Base-by-base conservation (phyloP, 1,140 invertebrate species). In the Carposina sasakii region DNA sequence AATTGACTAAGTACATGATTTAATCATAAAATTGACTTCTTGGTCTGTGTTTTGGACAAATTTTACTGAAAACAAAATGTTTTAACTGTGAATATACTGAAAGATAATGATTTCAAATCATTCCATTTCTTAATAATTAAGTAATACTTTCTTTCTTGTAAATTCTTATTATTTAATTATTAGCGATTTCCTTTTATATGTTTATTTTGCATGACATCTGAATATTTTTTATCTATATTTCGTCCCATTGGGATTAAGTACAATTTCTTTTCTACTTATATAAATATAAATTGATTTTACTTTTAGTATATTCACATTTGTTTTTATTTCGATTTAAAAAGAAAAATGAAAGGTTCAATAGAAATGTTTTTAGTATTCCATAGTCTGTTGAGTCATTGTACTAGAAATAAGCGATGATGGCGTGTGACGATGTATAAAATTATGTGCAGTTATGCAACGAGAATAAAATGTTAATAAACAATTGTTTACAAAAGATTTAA, bases 381-480 rank as follows among this genome's bases (percentile, higher is more conserved):
- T 75, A 76, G 52, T n/a, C n/a, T n/a, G n/a, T n/a, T n/a, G n/a
- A n/a, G n/a, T n/a, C n/a, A n/a, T n/a, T n/a, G n/a, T n/a, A n/a
- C n/a, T n/a, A n/a, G n/a, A n/a, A n/a, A n/a, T n/a, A n/a, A n/a
- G n/a, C n/a, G n/a, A n/a, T n/a, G n/a, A n/a, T n/a, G n/a, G 75
- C 73, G 57, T 73, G 71, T 67, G 72, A 77, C 71, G 74, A 76
- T 71, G 74, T 76, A 71, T 81, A 72, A 69, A 67, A 73, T 71
- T 74, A 70, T 74, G 67, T 78, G 76, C 73, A 72, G 71, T 63
- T 69, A 79, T 74, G 70, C 71, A 74, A 71, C 66, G 64, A 78
- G 71, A 74, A 81, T 81, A 81, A 83, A 81, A 83, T 83, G 81
- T 84, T 84, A 84, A 84, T 81, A 84, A 84, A 84, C 76, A 84